Conservation (phyloP, 2,888 invertebrate genomes). For the Cantharis rustica region DNA sequence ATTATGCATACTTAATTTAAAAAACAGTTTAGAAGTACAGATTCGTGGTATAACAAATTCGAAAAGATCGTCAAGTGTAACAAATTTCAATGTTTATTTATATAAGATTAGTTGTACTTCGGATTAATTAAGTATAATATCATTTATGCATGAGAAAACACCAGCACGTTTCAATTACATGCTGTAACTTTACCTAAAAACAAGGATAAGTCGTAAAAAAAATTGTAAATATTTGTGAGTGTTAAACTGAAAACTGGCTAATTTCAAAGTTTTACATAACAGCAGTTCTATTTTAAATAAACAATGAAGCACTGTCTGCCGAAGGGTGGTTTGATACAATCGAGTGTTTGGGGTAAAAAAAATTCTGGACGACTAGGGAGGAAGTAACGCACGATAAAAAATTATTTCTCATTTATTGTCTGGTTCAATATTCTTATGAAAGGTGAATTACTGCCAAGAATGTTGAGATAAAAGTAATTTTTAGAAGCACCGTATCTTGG, state of each 20-base stretch:
- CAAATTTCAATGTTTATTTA: background rate
- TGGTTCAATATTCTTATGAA: slow-evolving; percentile 6
- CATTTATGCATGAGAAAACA: background rate
- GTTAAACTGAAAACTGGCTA: background rate
- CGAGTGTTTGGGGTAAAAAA: background rate
- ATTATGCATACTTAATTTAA: background rate
- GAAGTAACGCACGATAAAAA: background rate
- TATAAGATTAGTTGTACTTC: background rate
- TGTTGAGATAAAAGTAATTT: slow-evolving; percentile 2
- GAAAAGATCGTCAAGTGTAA: background rate
- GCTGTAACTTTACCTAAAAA: background rate
- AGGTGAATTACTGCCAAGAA: slow-evolving; percentile 17
- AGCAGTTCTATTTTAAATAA: background rate
- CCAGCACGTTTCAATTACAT: background rate
- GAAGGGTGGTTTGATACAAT: background rate
- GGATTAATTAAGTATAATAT: background rate
- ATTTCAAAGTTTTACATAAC: background rate
- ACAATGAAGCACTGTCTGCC: background rate
- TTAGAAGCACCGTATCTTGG: slow-evolving; percentile 11
- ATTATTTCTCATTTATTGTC: background rate
- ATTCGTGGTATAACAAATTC: background rate
- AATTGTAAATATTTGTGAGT: background rate
- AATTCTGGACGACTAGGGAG: background rate
- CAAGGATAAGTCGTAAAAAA: background rate
- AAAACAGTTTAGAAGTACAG: background rate